Evolutionary conservation across 2,888 invertebrate genomes (phyloP), one percentile per base, ranked within the genome.

Genomic region (Invenusta paracnida): DNA sequence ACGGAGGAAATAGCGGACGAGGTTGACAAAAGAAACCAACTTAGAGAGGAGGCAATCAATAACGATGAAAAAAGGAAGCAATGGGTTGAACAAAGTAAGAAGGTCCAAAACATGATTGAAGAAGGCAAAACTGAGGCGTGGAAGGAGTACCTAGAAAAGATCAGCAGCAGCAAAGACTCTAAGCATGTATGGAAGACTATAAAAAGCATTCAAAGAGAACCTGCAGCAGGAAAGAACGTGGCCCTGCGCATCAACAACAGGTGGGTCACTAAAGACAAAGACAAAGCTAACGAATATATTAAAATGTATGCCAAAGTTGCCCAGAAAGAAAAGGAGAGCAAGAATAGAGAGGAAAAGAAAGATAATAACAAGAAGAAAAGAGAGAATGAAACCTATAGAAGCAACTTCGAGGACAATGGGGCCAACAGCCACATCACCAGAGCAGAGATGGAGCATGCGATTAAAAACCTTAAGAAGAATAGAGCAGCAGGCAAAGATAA

Each of bases 191-290:
- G 29, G 82, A 82, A 82, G 2, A 27, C 28, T 28, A 13, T 82
- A 85, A 81, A 67, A 67, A 84, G 86, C 30, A n/a, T 73, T 0
- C 81, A 84, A 11, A 2, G 48, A 13, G 66, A 82, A 0, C 29
- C 29, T 67, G 30, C 82, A 29, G 30, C 31, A 17, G 81, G 79
- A 13, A 84, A 30, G 0, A 81, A 86, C 0, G 31, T 28, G 29
- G 29, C 27, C 48, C 2, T 82, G 23, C 2, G 5, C 31, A 82
- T 5, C 5, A 23, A 11, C 5, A 29, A 29, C 13, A 82, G 28
- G 25, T 5, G 5, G 25, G 28, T 82, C 23, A 11, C 23, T 28
- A 82, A 13, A 1, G 29, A 82, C 31, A 5, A 28, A 2, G 31
- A 29, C 23, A 82, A 82, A 28, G 82, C 82, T 1, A 29, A 82